phyloP scores from a whole-genome alignment of 2,888 invertebrate species.

The Aproaerema taeniolella region DNA sequence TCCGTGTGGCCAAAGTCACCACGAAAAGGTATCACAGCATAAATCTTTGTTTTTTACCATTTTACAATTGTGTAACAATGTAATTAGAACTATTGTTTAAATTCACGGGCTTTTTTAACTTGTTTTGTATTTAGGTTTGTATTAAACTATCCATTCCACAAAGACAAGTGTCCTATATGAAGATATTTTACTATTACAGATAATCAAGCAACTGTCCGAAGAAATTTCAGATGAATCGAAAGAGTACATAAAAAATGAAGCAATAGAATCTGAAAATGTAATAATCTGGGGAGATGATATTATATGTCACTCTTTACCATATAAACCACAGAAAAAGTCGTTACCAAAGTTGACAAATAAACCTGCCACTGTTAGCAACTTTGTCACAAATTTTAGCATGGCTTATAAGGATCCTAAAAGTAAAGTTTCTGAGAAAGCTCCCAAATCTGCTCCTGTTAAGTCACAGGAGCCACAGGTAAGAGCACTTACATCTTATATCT shows the following conservation, averaged over 20 bases:
- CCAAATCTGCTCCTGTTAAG: background rate
- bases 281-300: constrained; percentile 67
- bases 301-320: constrained; percentile 57
- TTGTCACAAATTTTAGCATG: constrained; percentile 71
- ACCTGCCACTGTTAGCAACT: constrained; percentile 48
- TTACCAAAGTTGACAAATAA: constrained; percentile 53
- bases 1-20: too few species aligned
- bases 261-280: constrained; percentile 41
- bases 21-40: too few species aligned
- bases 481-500: too few species aligned
- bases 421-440: background rate
- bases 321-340: constrained; percentile 52
- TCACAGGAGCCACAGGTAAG: too few species aligned
- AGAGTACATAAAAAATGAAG: constrained; percentile 55
- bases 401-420: constrained; percentile 45
- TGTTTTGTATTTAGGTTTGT: too few species aligned
- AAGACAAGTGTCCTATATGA: too few species aligned
- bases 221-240: constrained; percentile 67
- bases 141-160: too few species aligned
- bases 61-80: too few species aligned
- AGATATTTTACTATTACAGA: constrained; percentile 35
- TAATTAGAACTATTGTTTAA: too few species aligned
- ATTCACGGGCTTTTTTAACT: too few species aligned
- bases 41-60: too few species aligned
- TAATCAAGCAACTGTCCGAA: constrained; percentile 63